Percentiles rank a stretch among this genome's conserved stretches.
Evolutionary conservation across 2,113 vertebrate species (phyloP).

Genomic region (Marmota flaviventris): DNA sequence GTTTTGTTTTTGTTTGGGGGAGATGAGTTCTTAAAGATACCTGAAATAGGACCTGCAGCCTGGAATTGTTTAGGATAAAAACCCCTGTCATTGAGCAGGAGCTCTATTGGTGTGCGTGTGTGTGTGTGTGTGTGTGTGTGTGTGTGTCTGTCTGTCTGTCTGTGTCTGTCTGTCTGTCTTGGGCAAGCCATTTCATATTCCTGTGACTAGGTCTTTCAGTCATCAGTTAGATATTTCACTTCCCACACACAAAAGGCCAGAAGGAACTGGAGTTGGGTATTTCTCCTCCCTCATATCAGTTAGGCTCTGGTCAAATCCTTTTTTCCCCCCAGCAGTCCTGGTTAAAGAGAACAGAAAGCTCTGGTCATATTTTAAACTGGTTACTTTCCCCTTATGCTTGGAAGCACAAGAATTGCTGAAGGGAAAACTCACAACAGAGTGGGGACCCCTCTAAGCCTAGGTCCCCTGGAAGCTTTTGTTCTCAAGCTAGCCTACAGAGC

Average conservation of each 20-base stretch:
- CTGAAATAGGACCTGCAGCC: background rate
- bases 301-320: background rate
- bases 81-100: background rate
- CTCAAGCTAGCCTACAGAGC: background rate
- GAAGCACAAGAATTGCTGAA: background rate
- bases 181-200: accelerated
- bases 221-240: background rate
- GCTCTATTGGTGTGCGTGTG: too few relatives aligned
- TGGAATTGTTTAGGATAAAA: background rate
- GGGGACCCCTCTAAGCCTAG: background rate
- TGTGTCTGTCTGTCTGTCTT: too few relatives aligned
- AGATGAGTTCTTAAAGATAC: background rate
- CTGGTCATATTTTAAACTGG: background rate
- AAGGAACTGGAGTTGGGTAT: background rate
- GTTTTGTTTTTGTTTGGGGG: background rate
- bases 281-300: background rate
- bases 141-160: too few relatives aligned
- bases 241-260: background rate
- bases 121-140: too few relatives aligned
- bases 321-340: background rate
- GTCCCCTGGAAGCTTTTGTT: background rate
- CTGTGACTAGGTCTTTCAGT: background rate
- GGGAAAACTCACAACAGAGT: background rate
- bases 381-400: background rate
- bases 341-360: background rate